Evolutionary conservation across 1,140 invertebrate species (phyloP).

Genomic region (Palaemon carinicauda): DNA sequence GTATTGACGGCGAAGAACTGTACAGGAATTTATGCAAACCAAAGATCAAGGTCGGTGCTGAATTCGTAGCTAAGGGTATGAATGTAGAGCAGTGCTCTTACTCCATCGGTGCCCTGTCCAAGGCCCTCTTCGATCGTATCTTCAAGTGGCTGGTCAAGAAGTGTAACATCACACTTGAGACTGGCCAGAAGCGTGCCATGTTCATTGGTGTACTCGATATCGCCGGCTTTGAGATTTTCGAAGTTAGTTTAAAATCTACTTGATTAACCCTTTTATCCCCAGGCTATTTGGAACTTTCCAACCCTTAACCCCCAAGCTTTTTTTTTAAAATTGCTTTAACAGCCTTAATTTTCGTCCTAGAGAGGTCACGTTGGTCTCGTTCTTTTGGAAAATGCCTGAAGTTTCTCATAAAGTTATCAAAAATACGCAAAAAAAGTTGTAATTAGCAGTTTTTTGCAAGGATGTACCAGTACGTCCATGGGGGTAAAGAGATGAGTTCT

Average conservation of each 20-base stretch:
- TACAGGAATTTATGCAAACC: conserved; percentile 68
- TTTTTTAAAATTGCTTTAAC: too few species aligned
- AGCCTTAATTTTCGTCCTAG: too few species aligned
- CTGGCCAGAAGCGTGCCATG: conserved; percentile 67
- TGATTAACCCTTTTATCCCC: too few species aligned
- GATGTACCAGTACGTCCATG: too few species aligned
- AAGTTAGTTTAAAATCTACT: conserved; percentile 94
- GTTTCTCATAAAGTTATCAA: too few species aligned
- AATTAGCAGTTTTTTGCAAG: too few species aligned
- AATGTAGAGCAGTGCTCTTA: conserved; percentile 59
- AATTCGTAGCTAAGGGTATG: conserved; percentile 37
- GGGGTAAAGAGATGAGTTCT: too few species aligned
- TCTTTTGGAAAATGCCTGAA: too few species aligned
- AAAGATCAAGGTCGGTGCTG: conserved; percentile 42
- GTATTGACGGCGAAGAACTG: conserved; percentile 85
- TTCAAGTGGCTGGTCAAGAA: conserved; percentile 69
- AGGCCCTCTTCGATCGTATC: conserved; percentile 67
- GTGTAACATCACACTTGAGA: conserved; percentile 69
- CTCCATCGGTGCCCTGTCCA: conserved; percentile 67
- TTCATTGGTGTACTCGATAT: conserved; percentile 73
- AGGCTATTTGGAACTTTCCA: too few species aligned
- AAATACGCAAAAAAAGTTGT: too few species aligned
- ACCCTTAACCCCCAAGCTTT: too few species aligned
- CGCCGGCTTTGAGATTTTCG: conserved; percentile 96
- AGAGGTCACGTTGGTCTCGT: too few species aligned